A percentile compares a stretch with the other conserved stretches of the same genome.
Conservation (phyloP, 2,888 invertebrate species). For the Abrostola tripartita region DNA sequence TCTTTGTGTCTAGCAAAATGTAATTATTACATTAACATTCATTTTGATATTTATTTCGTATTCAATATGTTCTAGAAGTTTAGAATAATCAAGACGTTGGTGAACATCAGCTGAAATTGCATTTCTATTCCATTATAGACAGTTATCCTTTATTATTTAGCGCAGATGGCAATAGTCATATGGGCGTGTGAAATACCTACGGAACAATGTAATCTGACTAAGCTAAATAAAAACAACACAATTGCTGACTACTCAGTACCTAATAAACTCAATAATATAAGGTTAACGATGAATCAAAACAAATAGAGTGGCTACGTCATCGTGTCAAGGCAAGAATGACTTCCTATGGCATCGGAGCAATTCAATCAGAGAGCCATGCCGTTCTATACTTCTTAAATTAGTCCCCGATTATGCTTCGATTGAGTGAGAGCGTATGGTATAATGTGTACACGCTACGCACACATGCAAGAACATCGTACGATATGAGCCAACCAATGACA, state of each 20-base stretch:
- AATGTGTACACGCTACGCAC: conserved; percentile 69
- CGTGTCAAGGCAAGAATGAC: conserved; percentile 76
- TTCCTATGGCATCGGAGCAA: conserved; percentile 82
- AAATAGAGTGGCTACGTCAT: conserved; percentile 65
- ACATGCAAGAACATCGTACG: conserved; percentile 83
- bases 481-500: conserved; percentile 80
- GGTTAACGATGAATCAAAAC: conserved; percentile 68
- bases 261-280: conserved; percentile 29
- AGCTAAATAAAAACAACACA: conserved; percentile 46
- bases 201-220: conserved; percentile 27
- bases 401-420: conserved; percentile 77
- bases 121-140: neutral
- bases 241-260: conserved; percentile 22
- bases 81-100: conserved; percentile 13
- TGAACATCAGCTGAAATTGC: conserved; percentile 10
- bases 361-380: conserved; percentile 74
- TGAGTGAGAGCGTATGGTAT: conserved; percentile 71
- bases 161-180: conserved; percentile 21
- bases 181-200: conserved; percentile 46
- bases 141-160: conserved; percentile 19
- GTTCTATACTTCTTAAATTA: conserved; percentile 78
- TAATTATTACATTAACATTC: conserved; percentile 11
- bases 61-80: conserved; percentile 34
- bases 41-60: conserved; percentile 13
- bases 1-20: conserved; percentile 39